Conservation (phyloP, 2,113 vertebrate genomes). For the Scatophagus argus region DNA sequence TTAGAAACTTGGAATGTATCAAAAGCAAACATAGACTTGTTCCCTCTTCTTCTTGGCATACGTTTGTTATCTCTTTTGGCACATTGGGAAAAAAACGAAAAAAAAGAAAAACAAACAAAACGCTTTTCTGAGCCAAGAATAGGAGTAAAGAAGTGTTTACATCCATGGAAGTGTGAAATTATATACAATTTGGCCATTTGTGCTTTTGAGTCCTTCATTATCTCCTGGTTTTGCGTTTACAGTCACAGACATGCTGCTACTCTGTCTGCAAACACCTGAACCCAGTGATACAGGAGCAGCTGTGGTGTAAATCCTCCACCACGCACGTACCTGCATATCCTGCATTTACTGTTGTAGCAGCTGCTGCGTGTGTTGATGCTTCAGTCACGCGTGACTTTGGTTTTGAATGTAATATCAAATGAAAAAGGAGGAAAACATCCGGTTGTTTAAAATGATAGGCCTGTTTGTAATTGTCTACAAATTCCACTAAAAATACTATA, state of each 20-base stretch:
- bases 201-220: not conserved
- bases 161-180: conserved; percentile 36
- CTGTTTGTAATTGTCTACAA: not conserved
- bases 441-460: not conserved
- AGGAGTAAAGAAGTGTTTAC: conserved; percentile 22
- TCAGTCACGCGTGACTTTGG: not conserved
- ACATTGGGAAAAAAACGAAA: conserved; percentile 19
- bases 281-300: conserved; percentile 1
- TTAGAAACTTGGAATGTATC: conserved; percentile 70
- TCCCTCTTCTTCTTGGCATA: conserved; percentile 53
- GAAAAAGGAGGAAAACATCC: not conserved
- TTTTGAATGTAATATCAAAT: not conserved
- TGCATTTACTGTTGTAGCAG: conserved; percentile 7
- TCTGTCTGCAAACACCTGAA: conserved; percentile 5
- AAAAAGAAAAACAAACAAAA: conserved; percentile 32
- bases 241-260: not conserved
- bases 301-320: not conserved
- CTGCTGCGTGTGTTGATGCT: conserved; percentile 27
- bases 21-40: conserved; percentile 65
- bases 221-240: not conserved
- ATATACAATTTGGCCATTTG: not conserved
- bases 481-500: not conserved
- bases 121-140: conserved; percentile 32
- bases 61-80: conserved; percentile 57
- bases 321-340: conserved; percentile 23